Evolutionary conservation across 2,888 invertebrate genomes (phyloP), one percentile per base, ranked within the genome.

Genomic region (Urechis unicinctus): DNA sequence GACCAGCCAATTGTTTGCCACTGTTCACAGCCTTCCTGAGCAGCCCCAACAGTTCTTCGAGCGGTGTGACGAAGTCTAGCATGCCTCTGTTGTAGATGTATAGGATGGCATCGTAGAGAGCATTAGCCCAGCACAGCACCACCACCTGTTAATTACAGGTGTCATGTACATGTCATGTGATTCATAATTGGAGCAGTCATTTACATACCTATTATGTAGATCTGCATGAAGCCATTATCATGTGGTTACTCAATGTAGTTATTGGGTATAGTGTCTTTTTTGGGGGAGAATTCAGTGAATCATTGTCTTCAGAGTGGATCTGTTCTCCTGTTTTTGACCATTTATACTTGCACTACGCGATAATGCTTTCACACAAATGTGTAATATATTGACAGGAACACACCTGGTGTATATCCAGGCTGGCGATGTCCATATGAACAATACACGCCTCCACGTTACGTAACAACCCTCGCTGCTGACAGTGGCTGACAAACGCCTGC

Each of bases 31-130:
- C 60, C 22, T 63, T 61, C n/a, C 65, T 65, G 22, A 77, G 65
- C 28, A 69, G 65, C 1, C 60, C 57, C 17, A 75, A 59, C 4
- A 78, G 65, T 56, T 80, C 88, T 56, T 85, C 86, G 56, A 91
- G 76, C 0, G 89, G 88, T 25, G 85, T 82, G 1, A 85, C 83
- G 69, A 85, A 91, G 74, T 91, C 90, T 45, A 78, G 79, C 71
- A 91, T 83, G 9, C 87, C 89, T 69, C 84, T 83, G 59, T 88
- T 89, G 75, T 88, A 87, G 29, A 91, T 84, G 75, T 88, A 86
- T 61, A 88, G 82, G 56, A 86, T 84, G 31, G 85, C 86, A 73
- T 87, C 86, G 73, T 86, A 86, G 31, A 88, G 75, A 29, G 82
- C 82, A 67, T 85, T 81, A 54, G 81, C 80, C 76, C 84, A 79